Percentiles rank a stretch among this genome's conserved stretches.
These are phyloP conservation scores for Metalampra italica DNA, from an alignment of 2,888 invertebrate species.

Conservation along the genomic window DNA sequence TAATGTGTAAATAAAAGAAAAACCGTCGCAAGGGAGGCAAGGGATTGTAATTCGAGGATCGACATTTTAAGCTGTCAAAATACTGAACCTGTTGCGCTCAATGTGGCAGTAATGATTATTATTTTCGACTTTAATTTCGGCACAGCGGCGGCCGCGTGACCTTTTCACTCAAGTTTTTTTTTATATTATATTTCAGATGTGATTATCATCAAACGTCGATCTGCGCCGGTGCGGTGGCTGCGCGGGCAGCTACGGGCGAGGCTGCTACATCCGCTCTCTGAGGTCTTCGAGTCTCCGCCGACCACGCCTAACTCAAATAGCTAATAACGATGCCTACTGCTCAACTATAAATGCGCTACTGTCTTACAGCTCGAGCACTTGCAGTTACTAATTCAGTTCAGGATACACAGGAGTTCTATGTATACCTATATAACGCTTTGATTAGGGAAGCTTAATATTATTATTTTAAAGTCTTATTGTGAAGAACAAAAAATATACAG, in stretches of 20 bases:
- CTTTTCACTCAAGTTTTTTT: constrained; percentile 66
- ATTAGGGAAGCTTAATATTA: too few species aligned
- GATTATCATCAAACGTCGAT: constrained; percentile 66
- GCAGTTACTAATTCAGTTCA: constrained; percentile 25
- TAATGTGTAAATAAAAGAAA: constrained; percentile 26
- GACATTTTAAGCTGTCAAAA: constrained; percentile 56
- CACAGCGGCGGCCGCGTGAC: constrained; percentile 54
- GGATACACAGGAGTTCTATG: constrained; percentile 13
- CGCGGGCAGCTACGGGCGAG: constrained; percentile 45
- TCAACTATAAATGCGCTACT: constrained; percentile 31
- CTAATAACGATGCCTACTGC: constrained; percentile 41
- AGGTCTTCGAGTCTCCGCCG: constrained; percentile 56
- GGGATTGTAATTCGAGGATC: constrained; percentile 23
- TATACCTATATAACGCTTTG: too few species aligned
- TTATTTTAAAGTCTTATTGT: too few species aligned
- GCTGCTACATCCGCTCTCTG: constrained; percentile 70
- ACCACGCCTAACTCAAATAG: constrained; percentile 62
- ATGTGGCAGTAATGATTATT: constrained; percentile 60
- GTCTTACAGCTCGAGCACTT: constrained; percentile 36
- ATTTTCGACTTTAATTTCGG: constrained; percentile 65
- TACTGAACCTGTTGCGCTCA: constrained; percentile 45
- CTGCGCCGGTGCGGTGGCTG: constrained; percentile 44
- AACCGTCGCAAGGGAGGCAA: constrained; percentile 32
- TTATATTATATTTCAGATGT: constrained; percentile 42
- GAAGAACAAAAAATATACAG: too few species aligned